These are phyloP conservation scores for Trachelus tabidus DNA, from an alignment of 2,888 invertebrate species.

Conservation along the genomic window DNA sequence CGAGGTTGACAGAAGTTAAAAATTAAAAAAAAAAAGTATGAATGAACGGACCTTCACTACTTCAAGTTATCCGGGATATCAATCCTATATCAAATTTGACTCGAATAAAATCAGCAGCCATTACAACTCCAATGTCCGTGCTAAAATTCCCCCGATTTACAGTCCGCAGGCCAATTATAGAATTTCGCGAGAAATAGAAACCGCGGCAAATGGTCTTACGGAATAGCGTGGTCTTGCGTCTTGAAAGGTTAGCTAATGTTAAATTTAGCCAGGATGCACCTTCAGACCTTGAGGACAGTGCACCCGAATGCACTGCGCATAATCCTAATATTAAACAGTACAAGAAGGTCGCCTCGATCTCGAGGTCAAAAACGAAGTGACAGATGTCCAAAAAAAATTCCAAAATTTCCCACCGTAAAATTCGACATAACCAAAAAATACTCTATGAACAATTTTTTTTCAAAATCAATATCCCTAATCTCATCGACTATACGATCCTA, in stretches of 20 bases:
- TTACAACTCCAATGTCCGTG: background rate
- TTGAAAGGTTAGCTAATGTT: constrained; percentile 50
- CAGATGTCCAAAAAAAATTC: too few relatives aligned
- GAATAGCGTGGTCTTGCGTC: constrained; percentile 47
- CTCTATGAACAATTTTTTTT: background rate
- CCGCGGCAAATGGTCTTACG: constrained; percentile 24
- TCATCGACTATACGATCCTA: background rate
- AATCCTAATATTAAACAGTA: background rate
- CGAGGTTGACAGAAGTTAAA: background rate
- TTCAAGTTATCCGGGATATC: too few relatives aligned
- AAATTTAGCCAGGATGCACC: constrained; percentile 46
- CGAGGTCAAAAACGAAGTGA: background rate
- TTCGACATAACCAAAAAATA: background rate
- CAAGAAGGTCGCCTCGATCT: background rate
- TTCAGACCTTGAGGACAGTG: constrained; percentile 41
- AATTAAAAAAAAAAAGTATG: background rate
- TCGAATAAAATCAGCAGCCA: background rate
- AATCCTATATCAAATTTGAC: background rate
- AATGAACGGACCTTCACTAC: too few relatives aligned
- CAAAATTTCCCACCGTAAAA: background rate
- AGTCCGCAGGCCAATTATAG: background rate
- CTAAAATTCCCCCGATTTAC: background rate
- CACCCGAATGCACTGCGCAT: constrained; percentile 18
- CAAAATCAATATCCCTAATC: background rate
- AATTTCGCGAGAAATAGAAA: background rate